These are phyloP conservation scores for Condylura cristata DNA, from an alignment of 2,113 vertebrate species.

Conservation along the genomic window DNA sequence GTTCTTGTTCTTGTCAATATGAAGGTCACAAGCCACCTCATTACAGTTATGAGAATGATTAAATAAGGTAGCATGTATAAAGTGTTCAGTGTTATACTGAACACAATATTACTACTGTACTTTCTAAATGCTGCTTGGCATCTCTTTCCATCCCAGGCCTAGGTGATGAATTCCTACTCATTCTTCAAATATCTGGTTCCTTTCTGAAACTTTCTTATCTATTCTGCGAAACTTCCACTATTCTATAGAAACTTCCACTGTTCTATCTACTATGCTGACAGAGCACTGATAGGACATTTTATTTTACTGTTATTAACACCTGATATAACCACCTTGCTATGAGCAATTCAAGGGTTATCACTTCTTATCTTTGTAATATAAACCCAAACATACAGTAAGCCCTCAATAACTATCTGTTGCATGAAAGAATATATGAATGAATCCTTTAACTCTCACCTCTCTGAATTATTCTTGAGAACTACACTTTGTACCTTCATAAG, in stretches of 20 bases:
- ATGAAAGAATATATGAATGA: background rate
- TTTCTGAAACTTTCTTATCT: background rate
- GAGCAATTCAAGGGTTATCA: background rate
- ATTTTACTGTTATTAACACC: background rate
- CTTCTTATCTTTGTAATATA: slow-evolving; percentile 23
- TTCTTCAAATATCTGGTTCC: background rate
- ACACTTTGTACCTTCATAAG: slow-evolving; percentile 28
- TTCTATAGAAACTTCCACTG: background rate
- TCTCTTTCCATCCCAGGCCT: background rate
- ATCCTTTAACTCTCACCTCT: background rate
- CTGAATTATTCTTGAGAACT: slow-evolving; percentile 2
- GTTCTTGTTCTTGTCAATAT: background rate
- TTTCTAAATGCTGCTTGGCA: background rate
- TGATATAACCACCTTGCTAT: background rate
- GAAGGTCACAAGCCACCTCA: slow-evolving; percentile 5
- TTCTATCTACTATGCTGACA: background rate
- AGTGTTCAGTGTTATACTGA: background rate
- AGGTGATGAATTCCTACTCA: background rate
- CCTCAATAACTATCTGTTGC: background rate
- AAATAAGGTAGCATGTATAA: background rate
- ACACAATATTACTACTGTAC: background rate
- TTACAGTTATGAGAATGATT: background rate
- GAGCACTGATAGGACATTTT: background rate
- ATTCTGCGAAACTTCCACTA: background rate
- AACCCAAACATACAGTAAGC: background rate